Evolutionary conservation across 2,797 vertebrate genomes (phyloP).

Genomic region (Potorous gilbertii): DNA sequence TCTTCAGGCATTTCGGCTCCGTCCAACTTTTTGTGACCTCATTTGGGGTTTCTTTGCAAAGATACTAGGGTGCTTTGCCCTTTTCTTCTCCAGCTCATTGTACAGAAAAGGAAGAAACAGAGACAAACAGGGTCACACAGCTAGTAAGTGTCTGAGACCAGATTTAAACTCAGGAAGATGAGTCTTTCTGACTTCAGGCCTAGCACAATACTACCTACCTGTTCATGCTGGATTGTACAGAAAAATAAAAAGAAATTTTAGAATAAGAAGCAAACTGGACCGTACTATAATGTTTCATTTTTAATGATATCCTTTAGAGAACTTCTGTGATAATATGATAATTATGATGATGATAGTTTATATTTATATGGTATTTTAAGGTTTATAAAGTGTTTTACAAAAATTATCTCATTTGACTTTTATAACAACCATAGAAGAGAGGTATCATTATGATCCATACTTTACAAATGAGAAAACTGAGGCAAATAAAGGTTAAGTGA

Average conservation of each 20-base stretch:
- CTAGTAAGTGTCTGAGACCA: not conserved
- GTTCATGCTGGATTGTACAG: not conserved
- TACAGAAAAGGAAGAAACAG: not conserved
- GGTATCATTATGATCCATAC: not conserved
- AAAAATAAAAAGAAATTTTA: constrained; percentile 25
- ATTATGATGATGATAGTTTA: not conserved
- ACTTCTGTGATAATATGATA: not conserved
- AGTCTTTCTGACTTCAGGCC: too few relatives aligned
- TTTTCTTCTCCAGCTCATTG: not conserved
- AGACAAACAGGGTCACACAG: not conserved
- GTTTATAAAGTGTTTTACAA: not conserved
- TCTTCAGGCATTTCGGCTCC: not conserved
- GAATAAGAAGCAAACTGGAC: not conserved
- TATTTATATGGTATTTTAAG: not conserved
- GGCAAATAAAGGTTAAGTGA: not conserved
- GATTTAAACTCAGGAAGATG: too few relatives aligned
- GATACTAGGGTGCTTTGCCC: not conserved
- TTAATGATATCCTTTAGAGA: not conserved
- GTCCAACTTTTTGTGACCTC: not conserved
- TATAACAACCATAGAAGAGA: not conserved
- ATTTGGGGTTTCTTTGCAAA: not conserved
- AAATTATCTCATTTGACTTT: not conserved
- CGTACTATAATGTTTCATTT: not conserved
- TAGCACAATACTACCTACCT: too few relatives aligned
- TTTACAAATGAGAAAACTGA: not conserved